Evolutionary conservation across 2,113 vertebrate species (phyloP).

Genomic region (Equus quagga): DNA sequence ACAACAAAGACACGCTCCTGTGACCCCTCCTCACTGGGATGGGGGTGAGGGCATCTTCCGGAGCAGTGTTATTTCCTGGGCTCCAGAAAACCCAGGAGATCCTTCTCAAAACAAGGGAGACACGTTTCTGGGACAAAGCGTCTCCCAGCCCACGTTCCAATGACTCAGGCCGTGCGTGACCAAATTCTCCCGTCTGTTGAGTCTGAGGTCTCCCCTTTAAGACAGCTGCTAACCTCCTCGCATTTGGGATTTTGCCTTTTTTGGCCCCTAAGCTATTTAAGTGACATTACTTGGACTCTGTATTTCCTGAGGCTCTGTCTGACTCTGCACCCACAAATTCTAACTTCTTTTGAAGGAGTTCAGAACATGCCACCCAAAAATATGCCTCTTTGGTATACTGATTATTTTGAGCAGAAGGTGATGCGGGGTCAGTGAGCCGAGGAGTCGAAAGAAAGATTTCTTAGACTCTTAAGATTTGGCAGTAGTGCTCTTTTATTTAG

Average conservation of each 20-base stretch:
- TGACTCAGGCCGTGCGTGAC: background rate
- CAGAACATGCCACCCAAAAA: background rate
- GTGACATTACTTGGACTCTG: background rate
- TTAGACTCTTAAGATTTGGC: too few species aligned
- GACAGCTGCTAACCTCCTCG: too few species aligned
- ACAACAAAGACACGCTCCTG: background rate
- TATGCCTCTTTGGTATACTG: background rate
- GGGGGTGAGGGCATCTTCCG: background rate
- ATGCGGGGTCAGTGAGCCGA: too few species aligned
- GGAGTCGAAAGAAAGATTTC: too few species aligned
- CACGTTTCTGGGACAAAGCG: background rate
- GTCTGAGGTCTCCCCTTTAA: background rate
- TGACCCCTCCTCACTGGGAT: background rate
- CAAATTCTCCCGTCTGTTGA: background rate
- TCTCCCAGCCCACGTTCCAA: background rate
- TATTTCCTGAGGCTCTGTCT: background rate
- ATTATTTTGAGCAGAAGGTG: background rate
- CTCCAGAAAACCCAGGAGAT: background rate
- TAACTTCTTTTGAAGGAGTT: background rate
- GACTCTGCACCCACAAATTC: background rate
- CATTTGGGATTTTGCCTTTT: background rate
- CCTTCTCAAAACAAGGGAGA: background rate
- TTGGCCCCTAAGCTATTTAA: background rate
- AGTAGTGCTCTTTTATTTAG: too few species aligned
- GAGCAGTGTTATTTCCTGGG: background rate